These are phyloP conservation scores for Electrophaes corylata DNA, from an alignment of 2,888 invertebrate genomes.

Conservation along the genomic window DNA sequence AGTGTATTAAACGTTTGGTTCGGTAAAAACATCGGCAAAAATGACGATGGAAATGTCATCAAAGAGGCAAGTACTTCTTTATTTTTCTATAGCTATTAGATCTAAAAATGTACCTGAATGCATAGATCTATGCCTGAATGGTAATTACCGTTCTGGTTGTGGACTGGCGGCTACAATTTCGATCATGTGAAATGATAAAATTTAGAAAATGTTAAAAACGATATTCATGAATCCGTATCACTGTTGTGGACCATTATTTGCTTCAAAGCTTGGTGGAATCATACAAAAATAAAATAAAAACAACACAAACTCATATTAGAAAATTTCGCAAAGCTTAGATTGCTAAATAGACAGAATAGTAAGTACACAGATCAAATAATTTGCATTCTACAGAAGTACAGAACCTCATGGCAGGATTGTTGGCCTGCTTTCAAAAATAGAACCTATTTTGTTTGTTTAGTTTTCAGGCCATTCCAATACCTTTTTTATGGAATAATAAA, in stretches of 20 bases:
- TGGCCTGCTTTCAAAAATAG: constrained; percentile 20
- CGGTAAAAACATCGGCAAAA: constrained; percentile 56
- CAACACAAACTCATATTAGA: constrained; percentile 4
- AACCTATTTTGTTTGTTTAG: constrained; percentile 21
- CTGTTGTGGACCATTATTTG: constrained; percentile 13
- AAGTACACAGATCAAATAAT: neutral
- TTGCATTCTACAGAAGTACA: neutral
- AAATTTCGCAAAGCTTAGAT: neutral
- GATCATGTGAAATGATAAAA: constrained; percentile 17
- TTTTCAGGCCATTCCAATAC: neutral
- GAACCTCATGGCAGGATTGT: neutral
- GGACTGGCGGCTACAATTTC: constrained; percentile 23
- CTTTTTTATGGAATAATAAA: too few species aligned
- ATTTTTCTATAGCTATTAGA: constrained; percentile 10
- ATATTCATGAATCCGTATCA: neutral
- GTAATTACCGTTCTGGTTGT: constrained; percentile 25
- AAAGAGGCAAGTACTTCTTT: constrained; percentile 68
- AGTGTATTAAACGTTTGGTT: constrained; percentile 49
- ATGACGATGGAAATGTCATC: constrained; percentile 81
- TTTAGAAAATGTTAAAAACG: neutral
- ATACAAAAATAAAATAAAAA: constrained; percentile 6
- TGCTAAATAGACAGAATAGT: constrained; percentile 8
- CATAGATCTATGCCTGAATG: too few species aligned
- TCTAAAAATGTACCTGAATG: constrained; percentile 4
- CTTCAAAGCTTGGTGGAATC: neutral